A percentile compares a stretch with the other conserved stretches of the same genome.
These are phyloP conservation scores for Scaptomyza pallida DNA, from an alignment of 1,140 invertebrate genomes.

Conservation along the genomic window DNA sequence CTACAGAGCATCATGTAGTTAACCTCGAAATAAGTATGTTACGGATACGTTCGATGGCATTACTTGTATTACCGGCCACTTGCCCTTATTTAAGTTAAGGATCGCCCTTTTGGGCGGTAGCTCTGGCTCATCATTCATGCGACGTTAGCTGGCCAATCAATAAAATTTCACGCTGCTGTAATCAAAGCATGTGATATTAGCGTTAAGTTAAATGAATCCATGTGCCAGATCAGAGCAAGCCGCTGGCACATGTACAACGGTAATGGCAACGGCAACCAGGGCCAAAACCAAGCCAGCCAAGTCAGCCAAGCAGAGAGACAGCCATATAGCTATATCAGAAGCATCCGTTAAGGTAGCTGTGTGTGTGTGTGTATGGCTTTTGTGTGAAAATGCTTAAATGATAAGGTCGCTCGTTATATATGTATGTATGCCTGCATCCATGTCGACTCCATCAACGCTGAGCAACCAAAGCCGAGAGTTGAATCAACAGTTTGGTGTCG, in stretches of 20 bases:
- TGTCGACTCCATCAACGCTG: conserved; percentile 29
- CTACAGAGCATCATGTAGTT: background rate
- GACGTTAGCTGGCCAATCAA: conserved; percentile 76
- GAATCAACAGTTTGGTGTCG: conserved; percentile 78
- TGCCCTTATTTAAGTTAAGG: conserved; percentile 3
- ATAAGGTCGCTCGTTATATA: conserved; percentile 65
- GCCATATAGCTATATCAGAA: conserved; percentile 9
- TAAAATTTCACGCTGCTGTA: conserved; percentile 83
- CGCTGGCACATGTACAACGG: background rate
- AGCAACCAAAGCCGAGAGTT: conserved; percentile 36
- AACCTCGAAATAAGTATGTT: background rate
- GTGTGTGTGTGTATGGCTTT: conserved; percentile 46
- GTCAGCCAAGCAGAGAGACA: conserved; percentile 3
- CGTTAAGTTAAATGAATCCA: conserved; percentile 81
- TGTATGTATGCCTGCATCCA: background rate
- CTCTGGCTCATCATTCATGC: conserved; percentile 56
- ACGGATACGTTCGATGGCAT: conserved; percentile 2
- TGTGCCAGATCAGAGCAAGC: conserved; percentile 29
- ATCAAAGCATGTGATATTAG: conserved; percentile 83
- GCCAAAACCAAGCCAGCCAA: conserved; percentile 8
- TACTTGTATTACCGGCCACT: conserved; percentile 1
- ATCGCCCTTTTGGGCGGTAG: conserved; percentile 4
- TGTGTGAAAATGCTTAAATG: conserved; percentile 58
- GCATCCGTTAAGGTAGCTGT: conserved; percentile 24
- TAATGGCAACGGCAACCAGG: conserved; percentile 6